Percentiles rank a stretch among this genome's conserved stretches.
Evolutionary conservation across 2,113 vertebrate genomes (phyloP).

Genomic region (Rhagologus leucostigma): DNA sequence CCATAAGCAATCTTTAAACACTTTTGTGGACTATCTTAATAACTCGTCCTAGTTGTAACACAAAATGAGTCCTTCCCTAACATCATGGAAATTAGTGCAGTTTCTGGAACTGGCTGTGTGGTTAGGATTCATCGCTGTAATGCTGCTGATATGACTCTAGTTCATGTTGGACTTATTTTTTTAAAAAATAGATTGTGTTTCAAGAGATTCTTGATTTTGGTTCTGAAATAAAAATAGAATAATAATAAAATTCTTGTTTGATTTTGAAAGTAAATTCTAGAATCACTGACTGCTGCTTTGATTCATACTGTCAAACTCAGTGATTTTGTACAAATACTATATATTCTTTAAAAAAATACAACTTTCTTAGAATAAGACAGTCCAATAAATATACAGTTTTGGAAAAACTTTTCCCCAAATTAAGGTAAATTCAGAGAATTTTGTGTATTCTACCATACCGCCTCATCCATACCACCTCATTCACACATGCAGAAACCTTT

Average conservation of each 20-base stretch:
- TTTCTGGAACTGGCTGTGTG: neutral
- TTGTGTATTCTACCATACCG: neutral
- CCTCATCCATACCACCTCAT: neutral
- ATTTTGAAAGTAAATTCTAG: neutral
- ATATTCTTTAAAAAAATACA: neutral
- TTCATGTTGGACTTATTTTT: neutral
- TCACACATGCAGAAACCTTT: neutral
- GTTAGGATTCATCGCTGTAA: neutral
- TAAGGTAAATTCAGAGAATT: neutral
- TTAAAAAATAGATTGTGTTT: neutral
- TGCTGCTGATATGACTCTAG: neutral
- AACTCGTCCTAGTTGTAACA: neutral
- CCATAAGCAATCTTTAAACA: neutral
- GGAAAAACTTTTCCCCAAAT: neutral
- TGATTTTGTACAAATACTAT: neutral
- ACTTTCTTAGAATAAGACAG: neutral
- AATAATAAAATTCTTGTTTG: neutral
- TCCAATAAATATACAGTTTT: neutral
- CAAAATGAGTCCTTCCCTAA: neutral
- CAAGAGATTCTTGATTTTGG: neutral
- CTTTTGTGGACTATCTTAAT: neutral
- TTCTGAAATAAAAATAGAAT: neutral
- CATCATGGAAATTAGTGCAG: accelerated
- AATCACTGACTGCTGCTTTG: neutral
- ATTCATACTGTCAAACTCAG: neutral